Evolutionary conservation across 2,113 vertebrate species (phyloP).

Genomic region (Sakesphorus luctuosus): DNA sequence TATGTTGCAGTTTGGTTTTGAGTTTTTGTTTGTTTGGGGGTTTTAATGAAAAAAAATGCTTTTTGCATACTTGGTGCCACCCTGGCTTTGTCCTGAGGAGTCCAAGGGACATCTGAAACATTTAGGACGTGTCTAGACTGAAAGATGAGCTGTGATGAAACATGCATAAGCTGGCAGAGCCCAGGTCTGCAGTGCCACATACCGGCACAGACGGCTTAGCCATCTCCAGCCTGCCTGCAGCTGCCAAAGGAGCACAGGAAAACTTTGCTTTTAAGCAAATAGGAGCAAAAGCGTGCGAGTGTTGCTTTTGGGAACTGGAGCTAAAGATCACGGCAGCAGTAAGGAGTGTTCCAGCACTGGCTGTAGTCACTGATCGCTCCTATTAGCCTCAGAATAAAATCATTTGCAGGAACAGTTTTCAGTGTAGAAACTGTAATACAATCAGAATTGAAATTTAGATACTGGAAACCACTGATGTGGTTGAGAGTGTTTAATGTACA

Average conservation of each 20-base stretch:
- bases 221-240: background rate
- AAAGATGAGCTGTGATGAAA: background rate
- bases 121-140: background rate
- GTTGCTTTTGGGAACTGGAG: background rate
- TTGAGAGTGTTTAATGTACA: background rate
- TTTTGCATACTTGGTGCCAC: background rate
- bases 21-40: background rate
- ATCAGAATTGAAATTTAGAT: background rate
- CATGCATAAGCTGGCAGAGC: background rate
- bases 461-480: background rate
- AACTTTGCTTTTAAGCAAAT: background rate
- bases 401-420: background rate
- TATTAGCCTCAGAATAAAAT: background rate
- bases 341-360: background rate
- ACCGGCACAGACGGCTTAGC: background rate
- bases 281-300: background rate
- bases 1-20: background rate
- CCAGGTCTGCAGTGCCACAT: background rate
- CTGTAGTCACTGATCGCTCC: background rate
- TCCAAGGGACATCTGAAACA: background rate
- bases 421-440: background rate
- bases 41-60: background rate
- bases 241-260: background rate
- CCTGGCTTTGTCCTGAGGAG: background rate
- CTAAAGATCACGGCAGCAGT: background rate